Evolutionary conservation across 2,888 invertebrate species (phyloP), one percentile per base, ranked within the genome.

Genomic region (Calephelis perditalis): DNA sequence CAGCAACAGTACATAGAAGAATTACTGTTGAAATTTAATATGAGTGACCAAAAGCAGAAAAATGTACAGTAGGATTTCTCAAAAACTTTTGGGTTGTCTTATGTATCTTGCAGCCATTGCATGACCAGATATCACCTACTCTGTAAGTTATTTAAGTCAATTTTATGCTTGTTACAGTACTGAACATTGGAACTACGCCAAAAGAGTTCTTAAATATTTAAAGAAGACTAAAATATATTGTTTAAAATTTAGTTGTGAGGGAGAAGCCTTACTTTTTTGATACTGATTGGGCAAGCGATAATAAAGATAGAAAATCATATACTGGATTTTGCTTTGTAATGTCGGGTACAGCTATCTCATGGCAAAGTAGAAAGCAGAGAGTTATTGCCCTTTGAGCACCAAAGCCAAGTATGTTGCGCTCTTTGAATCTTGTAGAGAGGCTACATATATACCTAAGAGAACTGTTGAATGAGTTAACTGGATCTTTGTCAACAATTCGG

Each of bases 1-100:
- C 46, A 46, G 7, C 46, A 46, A n/a, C 46, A 46, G 46, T 46
- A 46, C 7, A 46, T 46, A 46, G n/a, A 46, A 46, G n/a, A 46
- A 46, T 46, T 46, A 46, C 1, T 46, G n/a, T 3, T n/a, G 12
- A 46, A 46, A 46, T 46, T 46, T n/a, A 5, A 46, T n/a, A 7
- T 46, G 7, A 12, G 7, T 46, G 46, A 46, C 8, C 46, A 12
- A 46, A 46, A 46, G 12, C 46, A 46, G 46, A 46, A 12, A 12
- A 11, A 7, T 46, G 46, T 46, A 12, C 46, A n/a, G 9, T 2
- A 46, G 45, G n/a, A 46, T n/a, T 46, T 46, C 7, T n/a, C 45
- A 46, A 46, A 46, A 46, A 46, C 45, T 46, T 7, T n/a, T 46
- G 12, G 45, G 45, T 9, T 46, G 45, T 45, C 45, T 45, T 45